phyloP scores from a whole-genome alignment of 2,797 vertebrate species.

The Pseudochirops corinnae region DNA sequence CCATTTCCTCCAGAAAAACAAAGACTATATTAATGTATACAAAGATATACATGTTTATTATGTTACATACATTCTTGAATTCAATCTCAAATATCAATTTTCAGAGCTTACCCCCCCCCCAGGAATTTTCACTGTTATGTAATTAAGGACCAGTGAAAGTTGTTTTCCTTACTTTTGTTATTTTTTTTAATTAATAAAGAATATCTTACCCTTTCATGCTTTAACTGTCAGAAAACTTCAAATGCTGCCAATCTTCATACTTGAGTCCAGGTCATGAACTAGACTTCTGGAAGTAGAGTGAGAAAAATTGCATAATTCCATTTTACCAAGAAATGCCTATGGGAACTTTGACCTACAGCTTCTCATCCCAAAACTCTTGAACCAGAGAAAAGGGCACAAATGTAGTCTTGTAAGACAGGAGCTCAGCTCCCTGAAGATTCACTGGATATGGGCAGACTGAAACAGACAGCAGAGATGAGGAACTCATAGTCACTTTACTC shows the following conservation, averaged over 20 bases:
- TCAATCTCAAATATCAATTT: not conserved
- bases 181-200: conserved; percentile 1
- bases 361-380: not conserved
- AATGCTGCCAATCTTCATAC: not conserved
- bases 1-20: not conserved
- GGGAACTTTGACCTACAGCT: not conserved
- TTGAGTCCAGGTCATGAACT: not conserved
- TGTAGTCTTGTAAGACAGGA: not conserved
- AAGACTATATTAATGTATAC: not conserved
- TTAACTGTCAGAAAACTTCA: not conserved
- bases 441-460: no score
- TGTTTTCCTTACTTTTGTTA: no score
- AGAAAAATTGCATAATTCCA: not conserved
- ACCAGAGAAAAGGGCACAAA: conserved; percentile 8
- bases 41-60: not conserved
- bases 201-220: not conserved
- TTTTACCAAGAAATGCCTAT: not conserved
- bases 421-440: no score
- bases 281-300: conserved; percentile 27
- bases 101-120: not conserved
- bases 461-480: no score
- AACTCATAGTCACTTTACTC: no score
- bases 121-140: not conserved
- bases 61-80: not conserved
- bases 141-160: not conserved